A percentile compares a stretch with the other conserved stretches of the same genome.
Evolutionary conservation across 2,113 vertebrate species (phyloP).

Genomic region (Phylloscopus trochiloides): DNA sequence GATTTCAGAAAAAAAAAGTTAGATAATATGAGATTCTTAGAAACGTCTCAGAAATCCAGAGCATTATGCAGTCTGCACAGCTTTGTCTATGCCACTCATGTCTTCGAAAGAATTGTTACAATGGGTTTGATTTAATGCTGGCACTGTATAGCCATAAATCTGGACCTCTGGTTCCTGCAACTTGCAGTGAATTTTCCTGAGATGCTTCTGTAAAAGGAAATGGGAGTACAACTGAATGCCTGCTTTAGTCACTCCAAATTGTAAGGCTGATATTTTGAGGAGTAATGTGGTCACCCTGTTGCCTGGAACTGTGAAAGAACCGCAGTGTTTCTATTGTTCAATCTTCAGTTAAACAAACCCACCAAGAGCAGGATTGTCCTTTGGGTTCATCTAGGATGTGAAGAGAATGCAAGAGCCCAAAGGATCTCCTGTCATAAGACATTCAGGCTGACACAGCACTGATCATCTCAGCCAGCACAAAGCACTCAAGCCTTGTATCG

Average conservation of each 20-base stretch:
- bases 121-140: constrained; percentile 23
- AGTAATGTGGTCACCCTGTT: neutral
- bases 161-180: neutral
- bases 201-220: neutral
- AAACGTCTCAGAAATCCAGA: neutral
- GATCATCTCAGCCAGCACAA: neutral
- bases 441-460: neutral
- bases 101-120: neutral
- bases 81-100: neutral
- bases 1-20: neutral
- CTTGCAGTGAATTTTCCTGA: constrained; percentile 2
- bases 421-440: neutral
- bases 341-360: neutral
- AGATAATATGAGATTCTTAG: neutral
- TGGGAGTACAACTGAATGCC: neutral
- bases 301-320: neutral
- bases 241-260: neutral
- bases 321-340: neutral
- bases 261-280: neutral
- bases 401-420: neutral
- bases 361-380: neutral
- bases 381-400: neutral
- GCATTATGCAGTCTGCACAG: neutral
- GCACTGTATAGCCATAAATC: neutral
- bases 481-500: neutral